Base-by-base conservation (phyloP, 1,140 invertebrate genomes). In the Euschistus heros region DNA sequence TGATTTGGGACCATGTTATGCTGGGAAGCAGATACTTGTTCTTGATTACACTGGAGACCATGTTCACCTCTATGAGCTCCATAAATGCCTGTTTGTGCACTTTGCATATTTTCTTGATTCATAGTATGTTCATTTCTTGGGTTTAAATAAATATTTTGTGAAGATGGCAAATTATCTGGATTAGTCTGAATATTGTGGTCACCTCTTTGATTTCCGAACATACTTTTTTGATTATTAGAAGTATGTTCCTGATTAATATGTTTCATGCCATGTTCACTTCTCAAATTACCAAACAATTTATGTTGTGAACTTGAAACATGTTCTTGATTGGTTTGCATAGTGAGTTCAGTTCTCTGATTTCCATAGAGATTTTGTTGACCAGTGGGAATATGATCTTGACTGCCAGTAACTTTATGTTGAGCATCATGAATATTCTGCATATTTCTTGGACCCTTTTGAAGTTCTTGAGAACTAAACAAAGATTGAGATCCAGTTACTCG, bases 401-500 rank as follows among this genome's bases (percentile, higher is more conserved):
- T 26, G 2, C 54, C 24, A 57, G 6, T 37, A 10, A n/a, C 17
- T 50, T 17, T 22, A 22, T 50, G 47, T 10, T 50, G 47, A 50
- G 5, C 22, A 50, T 50, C 47, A 20, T 50, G 47, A 50, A 22
- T 20, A 50, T 13, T 50, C n/a, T 20, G 22, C 47, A 50, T 50
- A 50, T 6, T 20, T 10, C 22, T 18, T 50, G n/a, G 47, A 6
- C 47, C 14, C 47, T n/a, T 18, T 50, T 18, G n/a, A 22, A 20
- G 47, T 20, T 50, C 47, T 50, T 50, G 47, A 50, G n/a, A 20
- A 50, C 47, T 17, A 50, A 20, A 50, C n/a, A 50, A 22, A 50
- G n/a, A n/a, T 6, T 50, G 47, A 50, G 47, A 50, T 50, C n/a
- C n/a, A 22, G 3, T 22, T 22, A 18, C 5, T n/a, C 47, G 10